Evolutionary conservation across 2,797 vertebrate genomes (phyloP).

Genomic region (Chaetodon trifasciatus): DNA sequence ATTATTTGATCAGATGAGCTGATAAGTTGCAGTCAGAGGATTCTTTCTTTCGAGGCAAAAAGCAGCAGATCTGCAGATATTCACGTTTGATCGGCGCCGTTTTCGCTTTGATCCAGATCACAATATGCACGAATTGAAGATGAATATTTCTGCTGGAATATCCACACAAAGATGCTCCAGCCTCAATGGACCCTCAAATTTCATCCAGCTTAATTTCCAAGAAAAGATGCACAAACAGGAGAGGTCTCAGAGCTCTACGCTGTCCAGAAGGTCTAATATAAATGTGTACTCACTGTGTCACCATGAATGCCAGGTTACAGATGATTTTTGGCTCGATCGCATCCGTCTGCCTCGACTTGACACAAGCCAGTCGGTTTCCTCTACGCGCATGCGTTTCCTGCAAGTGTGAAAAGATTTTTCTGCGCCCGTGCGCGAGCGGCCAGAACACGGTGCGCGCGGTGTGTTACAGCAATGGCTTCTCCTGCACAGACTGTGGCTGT

Average conservation of each 20-base stretch:
- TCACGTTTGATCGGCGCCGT: not conserved
- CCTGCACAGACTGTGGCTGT: conserved; percentile 15
- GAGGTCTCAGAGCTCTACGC: no score
- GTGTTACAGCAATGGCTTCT: conserved; percentile 28
- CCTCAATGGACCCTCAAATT: conserved; percentile 30
- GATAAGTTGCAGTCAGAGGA: conserved; percentile 19
- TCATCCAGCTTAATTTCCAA: not conserved
- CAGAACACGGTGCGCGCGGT: conserved; percentile 58
- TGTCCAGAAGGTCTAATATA: not conserved
- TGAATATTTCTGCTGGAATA: conserved; percentile 35
- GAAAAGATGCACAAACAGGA: not conserved
- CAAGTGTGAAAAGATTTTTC: conserved; percentile 77
- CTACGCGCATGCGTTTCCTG: conserved; percentile 79
- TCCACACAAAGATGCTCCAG: conserved; percentile 50
- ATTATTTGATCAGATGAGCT: conserved; percentile 51
- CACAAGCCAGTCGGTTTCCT: conserved; percentile 72
- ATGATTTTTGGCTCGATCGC: conserved; percentile 78
- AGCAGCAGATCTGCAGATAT: conserved; percentile 5
- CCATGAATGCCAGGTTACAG: conserved; percentile 85
- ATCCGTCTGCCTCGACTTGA: conserved; percentile 80
- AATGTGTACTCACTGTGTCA: conserved; percentile 83
- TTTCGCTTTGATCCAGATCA: not conserved
- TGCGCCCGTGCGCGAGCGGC: conserved; percentile 45
- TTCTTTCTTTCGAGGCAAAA: not conserved
- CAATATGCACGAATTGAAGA: conserved; percentile 21